phyloP scores from a whole-genome alignment of 2,113 vertebrate species.

The Bufo gargarizans region DNA sequence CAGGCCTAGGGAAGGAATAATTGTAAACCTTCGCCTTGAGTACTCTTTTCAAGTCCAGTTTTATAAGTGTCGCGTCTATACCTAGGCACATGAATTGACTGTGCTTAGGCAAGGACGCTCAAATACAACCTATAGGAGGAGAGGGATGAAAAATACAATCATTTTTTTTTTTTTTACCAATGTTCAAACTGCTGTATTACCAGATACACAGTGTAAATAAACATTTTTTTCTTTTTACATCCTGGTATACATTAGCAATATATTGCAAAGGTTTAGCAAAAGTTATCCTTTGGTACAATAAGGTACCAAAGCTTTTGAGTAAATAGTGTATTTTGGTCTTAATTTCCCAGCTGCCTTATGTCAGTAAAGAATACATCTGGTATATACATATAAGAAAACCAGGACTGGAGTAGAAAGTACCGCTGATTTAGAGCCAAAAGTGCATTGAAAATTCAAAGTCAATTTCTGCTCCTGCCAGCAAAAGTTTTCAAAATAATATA shows the following conservation, averaged over 20 bases:
- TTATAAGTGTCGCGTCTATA: not conserved
- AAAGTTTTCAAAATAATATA: conserved; percentile 66
- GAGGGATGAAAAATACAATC: conserved; percentile 42
- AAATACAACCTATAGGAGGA: conserved; percentile 7
- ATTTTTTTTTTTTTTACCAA: conserved; percentile 16
- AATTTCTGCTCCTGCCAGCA: conserved; percentile 73
- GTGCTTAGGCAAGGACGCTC: conserved; percentile 11
- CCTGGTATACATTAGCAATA: conserved; percentile 47
- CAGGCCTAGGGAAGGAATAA: not conserved
- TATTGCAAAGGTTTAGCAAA: conserved; percentile 47
- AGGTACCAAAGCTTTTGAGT: conserved; percentile 40
- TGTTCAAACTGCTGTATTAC: conserved; percentile 43
- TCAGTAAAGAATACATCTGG: conserved; percentile 50
- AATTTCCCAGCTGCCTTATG: conserved; percentile 39
- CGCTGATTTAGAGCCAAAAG: conserved; percentile 69
- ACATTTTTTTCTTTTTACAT: conserved; percentile 41
- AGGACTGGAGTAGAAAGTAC: conserved; percentile 57
- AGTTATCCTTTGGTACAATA: conserved; percentile 37
- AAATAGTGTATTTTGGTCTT: conserved; percentile 48
- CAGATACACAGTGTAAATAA: conserved; percentile 44
- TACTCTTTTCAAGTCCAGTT: conserved; percentile 40
- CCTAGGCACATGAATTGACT: not conserved
- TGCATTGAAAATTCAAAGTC: conserved; percentile 79
- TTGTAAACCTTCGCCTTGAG: conserved; percentile 3
- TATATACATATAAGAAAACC: conserved; percentile 57